phyloP scores from a whole-genome alignment of 2,797 vertebrate species.

The Meda fulgida region DNA sequence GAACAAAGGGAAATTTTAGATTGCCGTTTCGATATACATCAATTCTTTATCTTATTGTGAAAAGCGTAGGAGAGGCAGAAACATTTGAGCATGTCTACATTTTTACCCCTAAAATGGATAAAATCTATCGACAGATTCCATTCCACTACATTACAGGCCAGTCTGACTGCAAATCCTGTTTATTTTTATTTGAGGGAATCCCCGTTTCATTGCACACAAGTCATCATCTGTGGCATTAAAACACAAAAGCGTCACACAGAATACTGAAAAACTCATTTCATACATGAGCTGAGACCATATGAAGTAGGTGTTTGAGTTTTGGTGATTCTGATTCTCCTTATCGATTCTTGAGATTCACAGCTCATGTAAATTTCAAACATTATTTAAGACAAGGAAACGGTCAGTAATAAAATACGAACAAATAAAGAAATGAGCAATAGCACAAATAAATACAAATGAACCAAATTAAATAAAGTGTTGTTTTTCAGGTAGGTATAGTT shows the following conservation, averaged over 20 bases:
- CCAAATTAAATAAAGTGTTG: too few species aligned
- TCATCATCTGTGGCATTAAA: conserved; percentile 45
- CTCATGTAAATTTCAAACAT: neutral
- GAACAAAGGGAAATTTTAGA: conserved; percentile 48
- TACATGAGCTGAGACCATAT: neutral
- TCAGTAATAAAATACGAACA: too few species aligned
- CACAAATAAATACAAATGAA: too few species aligned
- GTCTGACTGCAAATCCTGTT: conserved; percentile 31
- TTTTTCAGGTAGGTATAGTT: too few species aligned
- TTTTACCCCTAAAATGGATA: conserved; percentile 13
- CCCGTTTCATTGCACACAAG: conserved; percentile 44
- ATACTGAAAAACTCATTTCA: too few species aligned
- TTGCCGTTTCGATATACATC: conserved; percentile 34
- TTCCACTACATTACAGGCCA: conserved; percentile 14
- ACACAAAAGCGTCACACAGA: conserved; percentile 13
- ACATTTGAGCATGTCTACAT: conserved; percentile 15
- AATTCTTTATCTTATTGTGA: conserved; percentile 9
- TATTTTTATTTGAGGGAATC: conserved; percentile 42
- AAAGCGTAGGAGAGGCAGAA: conserved; percentile 39
- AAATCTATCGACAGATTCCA: conserved; percentile 16
- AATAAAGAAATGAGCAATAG: too few species aligned
- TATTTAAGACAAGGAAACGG: neutral
- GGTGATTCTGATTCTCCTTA: neutral
- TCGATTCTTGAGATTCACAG: too few species aligned
- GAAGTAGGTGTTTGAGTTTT: neutral